Evolutionary conservation across 2,888 invertebrate genomes (phyloP).

Genomic region (Drymonia ruficornis): DNA sequence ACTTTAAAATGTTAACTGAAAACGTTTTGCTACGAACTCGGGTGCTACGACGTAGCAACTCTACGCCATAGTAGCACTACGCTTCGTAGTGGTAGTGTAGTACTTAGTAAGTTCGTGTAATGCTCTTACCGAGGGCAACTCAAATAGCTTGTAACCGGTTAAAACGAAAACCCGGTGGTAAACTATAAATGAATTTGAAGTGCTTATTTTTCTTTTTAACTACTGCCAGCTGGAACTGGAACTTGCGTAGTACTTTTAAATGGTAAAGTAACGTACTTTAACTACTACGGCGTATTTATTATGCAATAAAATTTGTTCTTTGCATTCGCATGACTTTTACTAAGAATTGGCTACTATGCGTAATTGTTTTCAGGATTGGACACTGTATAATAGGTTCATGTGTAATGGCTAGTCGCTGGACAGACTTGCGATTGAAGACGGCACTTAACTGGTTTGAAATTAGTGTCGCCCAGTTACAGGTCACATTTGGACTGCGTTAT

Average conservation of each 20-base stretch:
- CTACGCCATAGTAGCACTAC: constrained; percentile 42
- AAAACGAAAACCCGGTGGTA: constrained; percentile 44
- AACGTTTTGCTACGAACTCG: constrained; percentile 36
- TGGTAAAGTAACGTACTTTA: background rate
- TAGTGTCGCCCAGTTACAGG: too few species aligned
- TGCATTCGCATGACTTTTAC: background rate
- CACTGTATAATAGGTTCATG: too few species aligned
- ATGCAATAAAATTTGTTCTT: background rate
- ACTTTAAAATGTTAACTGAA: constrained; percentile 51
- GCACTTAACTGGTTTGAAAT: too few species aligned
- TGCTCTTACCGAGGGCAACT: constrained; percentile 41
- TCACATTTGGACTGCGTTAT: too few species aligned
- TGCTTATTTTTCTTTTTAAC: constrained; percentile 14
- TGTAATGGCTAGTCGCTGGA: too few species aligned
- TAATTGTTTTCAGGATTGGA: too few species aligned
- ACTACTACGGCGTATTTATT: background rate
- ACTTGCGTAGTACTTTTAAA: background rate
- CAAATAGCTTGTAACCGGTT: constrained; percentile 47
- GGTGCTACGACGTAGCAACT: constrained; percentile 31
- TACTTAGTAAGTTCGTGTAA: constrained; percentile 48
- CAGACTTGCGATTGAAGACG: too few species aligned
- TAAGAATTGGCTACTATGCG: too few species aligned
- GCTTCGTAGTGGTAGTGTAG: constrained; percentile 30
- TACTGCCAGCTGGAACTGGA: background rate
- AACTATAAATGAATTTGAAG: constrained; percentile 43